These are phyloP conservation scores for Chloroceryle inda DNA, from an alignment of 2,797 vertebrate species.

Conservation along the genomic window DNA sequence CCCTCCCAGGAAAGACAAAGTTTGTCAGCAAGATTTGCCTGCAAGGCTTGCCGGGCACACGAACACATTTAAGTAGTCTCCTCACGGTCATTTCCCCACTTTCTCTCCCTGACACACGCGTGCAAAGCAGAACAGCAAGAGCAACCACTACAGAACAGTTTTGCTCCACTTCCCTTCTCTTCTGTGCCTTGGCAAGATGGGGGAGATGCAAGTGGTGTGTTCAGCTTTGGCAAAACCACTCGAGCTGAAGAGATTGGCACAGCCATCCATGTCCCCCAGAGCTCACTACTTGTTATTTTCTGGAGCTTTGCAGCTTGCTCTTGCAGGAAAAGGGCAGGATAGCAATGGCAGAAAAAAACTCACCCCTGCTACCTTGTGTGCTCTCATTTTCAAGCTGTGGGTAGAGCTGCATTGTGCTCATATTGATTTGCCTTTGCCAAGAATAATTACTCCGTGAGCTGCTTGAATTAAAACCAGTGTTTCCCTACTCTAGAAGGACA, in stretches of 20 bases:
- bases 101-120: fast-evolving
- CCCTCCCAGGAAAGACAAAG: background rate
- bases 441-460: background rate
- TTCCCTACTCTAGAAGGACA: background rate
- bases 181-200: background rate
- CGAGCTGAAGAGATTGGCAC: background rate
- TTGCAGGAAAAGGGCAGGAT: background rate
- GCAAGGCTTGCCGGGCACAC: background rate
- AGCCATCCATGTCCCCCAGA: background rate
- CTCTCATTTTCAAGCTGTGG: background rate
- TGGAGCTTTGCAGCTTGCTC: background rate
- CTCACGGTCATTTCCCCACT: background rate
- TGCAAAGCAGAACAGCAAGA: background rate
- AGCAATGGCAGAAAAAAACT: background rate
- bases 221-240: background rate
- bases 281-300: background rate
- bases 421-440: background rate
- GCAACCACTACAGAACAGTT: background rate
- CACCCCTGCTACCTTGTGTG: fast-evolving
- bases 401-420: background rate
- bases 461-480: background rate
- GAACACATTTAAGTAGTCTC: background rate
- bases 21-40: background rate
- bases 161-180: background rate
- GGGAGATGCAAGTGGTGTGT: background rate